These are phyloP conservation scores for Takifugu rubripes DNA, from an alignment of 2,797 vertebrate species.

Conservation along the genomic window DNA sequence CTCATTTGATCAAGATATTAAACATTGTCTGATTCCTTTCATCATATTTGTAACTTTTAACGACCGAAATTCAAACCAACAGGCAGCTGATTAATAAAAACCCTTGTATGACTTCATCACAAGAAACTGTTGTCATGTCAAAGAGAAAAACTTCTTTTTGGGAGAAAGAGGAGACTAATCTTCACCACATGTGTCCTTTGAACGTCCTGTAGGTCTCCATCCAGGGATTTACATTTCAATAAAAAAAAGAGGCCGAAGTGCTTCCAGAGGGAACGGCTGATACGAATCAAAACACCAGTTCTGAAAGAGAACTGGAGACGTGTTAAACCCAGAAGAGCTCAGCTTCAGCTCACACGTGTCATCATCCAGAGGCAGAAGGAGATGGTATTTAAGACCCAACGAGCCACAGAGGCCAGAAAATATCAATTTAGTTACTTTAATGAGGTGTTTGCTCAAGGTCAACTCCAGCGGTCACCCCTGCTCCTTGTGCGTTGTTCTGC, in stretches of 20 bases:
- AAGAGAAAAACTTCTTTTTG: constrained; percentile 50
- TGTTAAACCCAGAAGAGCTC: neutral
- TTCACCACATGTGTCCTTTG: constrained; percentile 62
- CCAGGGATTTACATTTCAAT: constrained; percentile 61
- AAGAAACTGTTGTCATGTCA: constrained; percentile 45
- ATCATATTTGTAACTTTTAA: constrained; percentile 35
- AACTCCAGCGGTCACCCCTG: neutral
- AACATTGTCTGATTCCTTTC: neutral
- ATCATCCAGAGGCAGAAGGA: too few relatives aligned
- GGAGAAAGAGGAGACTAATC: constrained; percentile 58
- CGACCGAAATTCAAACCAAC: constrained; percentile 41
- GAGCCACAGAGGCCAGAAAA: neutral
- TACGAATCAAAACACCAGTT: constrained; percentile 54
- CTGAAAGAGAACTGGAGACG: constrained; percentile 28
- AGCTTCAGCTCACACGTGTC: too few relatives aligned
- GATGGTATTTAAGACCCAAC: too few relatives aligned
- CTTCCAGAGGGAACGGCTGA: constrained; percentile 38
- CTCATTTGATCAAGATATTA: constrained; percentile 40
- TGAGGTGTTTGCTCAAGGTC: neutral
- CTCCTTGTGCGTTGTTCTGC: neutral
- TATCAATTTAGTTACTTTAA: neutral
- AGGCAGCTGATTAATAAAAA: neutral
- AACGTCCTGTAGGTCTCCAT: constrained; percentile 42
- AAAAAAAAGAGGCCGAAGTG: constrained; percentile 49
- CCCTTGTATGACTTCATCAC: constrained; percentile 16